Conservation (phyloP, 2,797 vertebrate species). For the Pangasius sanitwongsei region DNA sequence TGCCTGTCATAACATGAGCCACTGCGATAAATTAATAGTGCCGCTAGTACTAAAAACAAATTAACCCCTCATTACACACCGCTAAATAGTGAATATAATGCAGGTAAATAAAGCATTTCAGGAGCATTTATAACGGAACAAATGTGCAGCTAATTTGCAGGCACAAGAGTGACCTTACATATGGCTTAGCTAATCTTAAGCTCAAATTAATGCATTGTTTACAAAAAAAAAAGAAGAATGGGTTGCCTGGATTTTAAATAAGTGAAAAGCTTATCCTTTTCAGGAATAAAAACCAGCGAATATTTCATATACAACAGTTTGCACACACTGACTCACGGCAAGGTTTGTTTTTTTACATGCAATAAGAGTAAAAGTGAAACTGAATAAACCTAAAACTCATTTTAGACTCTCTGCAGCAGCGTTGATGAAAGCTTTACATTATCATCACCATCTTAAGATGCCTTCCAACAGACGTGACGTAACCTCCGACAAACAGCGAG, state of each 20-base stretch:
- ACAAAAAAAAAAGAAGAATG: background rate
- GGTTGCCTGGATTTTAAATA: background rate
- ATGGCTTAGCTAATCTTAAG: background rate
- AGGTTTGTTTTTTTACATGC: background rate
- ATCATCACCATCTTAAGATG: no score
- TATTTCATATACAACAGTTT: background rate
- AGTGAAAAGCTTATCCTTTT: background rate
- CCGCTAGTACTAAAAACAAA: constrained; percentile 22
- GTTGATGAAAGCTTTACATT: background rate
- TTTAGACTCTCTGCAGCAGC: background rate
- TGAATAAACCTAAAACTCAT: background rate
- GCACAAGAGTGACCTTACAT: no score
- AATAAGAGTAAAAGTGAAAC: background rate
- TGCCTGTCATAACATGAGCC: constrained; percentile 26
- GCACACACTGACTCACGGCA: background rate
- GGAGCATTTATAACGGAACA: background rate
- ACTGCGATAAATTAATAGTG: constrained; percentile 10
- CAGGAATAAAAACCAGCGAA: background rate
- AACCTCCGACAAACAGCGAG: background rate
- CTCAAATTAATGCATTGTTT: background rate
- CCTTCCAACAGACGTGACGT: background rate
- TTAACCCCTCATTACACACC: constrained; percentile 32
- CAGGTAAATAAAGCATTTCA: constrained; percentile 3
- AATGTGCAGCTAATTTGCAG: background rate
- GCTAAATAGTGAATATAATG: background rate